These are phyloP conservation scores for Trachelus stipa DNA, from an alignment of 2,888 invertebrate genomes.

Conservation along the genomic window DNA sequence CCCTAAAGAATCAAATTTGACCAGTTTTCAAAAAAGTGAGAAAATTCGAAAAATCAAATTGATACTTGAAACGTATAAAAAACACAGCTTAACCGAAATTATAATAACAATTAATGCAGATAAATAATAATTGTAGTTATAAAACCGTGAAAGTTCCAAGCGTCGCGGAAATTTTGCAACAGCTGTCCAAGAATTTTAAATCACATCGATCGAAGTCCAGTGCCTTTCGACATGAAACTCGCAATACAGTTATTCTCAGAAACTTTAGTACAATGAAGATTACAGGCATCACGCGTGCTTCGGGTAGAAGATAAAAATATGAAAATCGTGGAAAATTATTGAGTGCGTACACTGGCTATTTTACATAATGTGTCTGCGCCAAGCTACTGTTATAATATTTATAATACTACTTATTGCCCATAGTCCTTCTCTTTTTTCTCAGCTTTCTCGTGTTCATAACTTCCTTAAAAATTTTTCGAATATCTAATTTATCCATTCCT, in stretches of 20 bases:
- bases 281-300: conserved; percentile 3
- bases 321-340: conserved; percentile 41
- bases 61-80: background rate
- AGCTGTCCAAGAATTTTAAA: background rate
- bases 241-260: background rate
- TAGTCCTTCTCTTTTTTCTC: background rate
- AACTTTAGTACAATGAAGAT: conserved; percentile 7
- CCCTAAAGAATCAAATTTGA: background rate
- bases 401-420: background rate
- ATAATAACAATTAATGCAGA: background rate
- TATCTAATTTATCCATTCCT: background rate
- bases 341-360: conserved; percentile 25
- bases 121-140: background rate
- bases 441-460: background rate
- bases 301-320: conserved; percentile 18
- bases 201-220: background rate
- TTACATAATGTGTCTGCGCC: conserved; percentile 42
- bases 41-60: background rate
- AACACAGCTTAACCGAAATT: background rate
- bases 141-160: background rate
- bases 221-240: background rate
- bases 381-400: conserved; percentile 36
- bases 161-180: background rate
- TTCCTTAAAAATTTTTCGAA: background rate
- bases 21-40: background rate